Base-by-base conservation (phyloP, 2,113 vertebrate genomes). In the Lutjanus erythropterus region DNA sequence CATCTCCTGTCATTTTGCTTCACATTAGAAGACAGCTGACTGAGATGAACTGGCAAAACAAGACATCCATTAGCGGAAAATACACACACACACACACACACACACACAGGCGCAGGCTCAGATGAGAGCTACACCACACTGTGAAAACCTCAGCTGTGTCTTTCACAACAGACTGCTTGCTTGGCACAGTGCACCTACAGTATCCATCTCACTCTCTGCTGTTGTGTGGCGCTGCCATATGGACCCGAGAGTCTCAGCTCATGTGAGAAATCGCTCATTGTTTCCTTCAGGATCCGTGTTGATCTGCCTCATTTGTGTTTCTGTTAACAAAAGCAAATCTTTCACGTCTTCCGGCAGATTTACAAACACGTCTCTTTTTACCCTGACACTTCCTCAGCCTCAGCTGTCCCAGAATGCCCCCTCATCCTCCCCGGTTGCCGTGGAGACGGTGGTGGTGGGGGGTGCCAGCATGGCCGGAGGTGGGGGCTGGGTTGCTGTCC, bases 401-500 rank as follows among this genome's bases (percentile, higher is more conserved):
- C 69, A 75, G 71, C 75, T 75, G 41, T 65, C 78, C 78, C 14
- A 52, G 23, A 75, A 78, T 70, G 41, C 52, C 60, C 74, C 12
- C 19, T 61, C 56, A 49, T 81, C 80, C 46, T 83, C 33, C 21
- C 15, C 16, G 53, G 84, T 90, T 91, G 75, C 83, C 44, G 2
- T 84, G 84, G 81, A 79, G 71, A 86, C 41, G 49, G 53, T 46
- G 49, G 53, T 44, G 73, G 83, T 74, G 65, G 85, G 73, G 49
- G 65, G 62, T 85, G 84, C 69, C 75, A 83, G 73, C 47, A 2
- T 78, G 75, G 68, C 80, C 27, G 1, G 71, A 56, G 31, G 73
- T 44, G 85, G 86, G 88, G 89, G 88, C 60, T 80, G 89, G 91
- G 87, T 53, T 59, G 74, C 69, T 71, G 41, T 80, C 78, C 61